Evolutionary conservation across 2,888 invertebrate genomes (phyloP).

Genomic region (Conops quadrifasciatus): DNA sequence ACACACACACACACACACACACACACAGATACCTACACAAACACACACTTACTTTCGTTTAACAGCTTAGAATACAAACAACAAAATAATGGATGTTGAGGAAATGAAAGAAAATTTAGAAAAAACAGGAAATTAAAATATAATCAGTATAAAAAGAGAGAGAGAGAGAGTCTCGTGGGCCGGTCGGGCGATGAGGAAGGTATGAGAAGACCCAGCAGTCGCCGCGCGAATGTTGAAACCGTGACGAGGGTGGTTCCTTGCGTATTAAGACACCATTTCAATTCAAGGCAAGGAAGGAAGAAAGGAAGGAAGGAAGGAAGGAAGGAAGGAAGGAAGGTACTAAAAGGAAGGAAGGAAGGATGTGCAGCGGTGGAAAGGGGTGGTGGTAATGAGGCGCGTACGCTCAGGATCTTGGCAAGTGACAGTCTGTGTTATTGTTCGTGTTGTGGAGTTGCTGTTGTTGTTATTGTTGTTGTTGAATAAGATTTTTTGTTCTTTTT

Average conservation of each 20-base stretch:
- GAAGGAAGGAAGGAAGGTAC: background rate
- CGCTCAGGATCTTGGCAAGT: no score
- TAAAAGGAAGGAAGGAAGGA: background rate
- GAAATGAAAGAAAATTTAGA: background rate
- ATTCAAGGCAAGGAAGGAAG: background rate
- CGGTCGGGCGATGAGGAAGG: background rate
- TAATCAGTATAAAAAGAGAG: background rate
- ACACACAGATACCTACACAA: background rate
- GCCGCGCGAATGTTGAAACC: no score
- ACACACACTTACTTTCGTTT: background rate
- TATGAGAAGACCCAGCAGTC: no score
- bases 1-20: background rate
- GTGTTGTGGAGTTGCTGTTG: no score
- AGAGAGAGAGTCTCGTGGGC: conserved; percentile 19
- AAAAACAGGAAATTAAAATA: conserved; percentile 5
- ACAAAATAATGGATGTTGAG: background rate
- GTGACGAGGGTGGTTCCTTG: no score
- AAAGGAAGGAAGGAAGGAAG: background rate
- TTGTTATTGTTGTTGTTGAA: no score
- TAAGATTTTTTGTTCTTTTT: no score
- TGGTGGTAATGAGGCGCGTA: background rate
- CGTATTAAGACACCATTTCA: no score
- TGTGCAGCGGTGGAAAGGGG: background rate
- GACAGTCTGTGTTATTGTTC: no score
- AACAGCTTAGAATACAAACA: background rate